These are phyloP conservation scores for Linepithema humile DNA, from an alignment of 1,140 invertebrate genomes.

Conservation along the genomic window DNA sequence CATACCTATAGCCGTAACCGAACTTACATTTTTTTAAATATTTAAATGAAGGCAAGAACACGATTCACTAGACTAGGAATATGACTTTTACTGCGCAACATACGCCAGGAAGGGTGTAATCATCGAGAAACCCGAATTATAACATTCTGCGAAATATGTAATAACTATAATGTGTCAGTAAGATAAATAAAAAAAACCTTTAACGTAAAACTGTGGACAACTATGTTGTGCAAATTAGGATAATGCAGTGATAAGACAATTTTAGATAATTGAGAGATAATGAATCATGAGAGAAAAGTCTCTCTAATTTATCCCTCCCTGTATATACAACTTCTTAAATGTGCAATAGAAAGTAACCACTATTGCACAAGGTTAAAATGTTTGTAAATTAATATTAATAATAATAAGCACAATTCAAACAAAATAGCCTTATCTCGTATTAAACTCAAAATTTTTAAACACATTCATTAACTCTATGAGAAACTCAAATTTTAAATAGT, in stretches of 20 bases:
- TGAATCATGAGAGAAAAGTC: neutral
- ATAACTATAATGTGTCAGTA: neutral
- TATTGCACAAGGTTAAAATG: slow-evolving; percentile 23
- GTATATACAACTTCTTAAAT: slow-evolving; percentile 17
- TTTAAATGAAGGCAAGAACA: slow-evolving; percentile 46
- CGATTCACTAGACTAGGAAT: neutral
- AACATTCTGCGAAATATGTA: neutral
- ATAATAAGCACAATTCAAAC: slow-evolving; percentile 5
- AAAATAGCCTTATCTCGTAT: neutral
- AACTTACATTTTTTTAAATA: slow-evolving; percentile 63
- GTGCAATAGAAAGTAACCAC: slow-evolving; percentile 33
- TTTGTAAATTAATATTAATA: slow-evolving; percentile 55
- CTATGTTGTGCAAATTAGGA: neutral
- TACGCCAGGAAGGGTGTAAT: neutral
- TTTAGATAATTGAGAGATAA: neutral
- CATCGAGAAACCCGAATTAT: neutral
- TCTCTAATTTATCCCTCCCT: slow-evolving; percentile 2
- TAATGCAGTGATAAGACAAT: neutral
- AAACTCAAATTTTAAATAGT: neutral
- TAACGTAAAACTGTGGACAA: neutral
- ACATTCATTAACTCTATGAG: neutral
- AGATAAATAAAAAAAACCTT: neutral
- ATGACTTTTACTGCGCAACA: neutral
- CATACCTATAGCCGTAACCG: slow-evolving; percentile 45
- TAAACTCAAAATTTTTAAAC: neutral